Evolutionary conservation across 2,888 invertebrate species (phyloP), one percentile per base, ranked within the genome.

Genomic region (Zaprionus lineosus): DNA sequence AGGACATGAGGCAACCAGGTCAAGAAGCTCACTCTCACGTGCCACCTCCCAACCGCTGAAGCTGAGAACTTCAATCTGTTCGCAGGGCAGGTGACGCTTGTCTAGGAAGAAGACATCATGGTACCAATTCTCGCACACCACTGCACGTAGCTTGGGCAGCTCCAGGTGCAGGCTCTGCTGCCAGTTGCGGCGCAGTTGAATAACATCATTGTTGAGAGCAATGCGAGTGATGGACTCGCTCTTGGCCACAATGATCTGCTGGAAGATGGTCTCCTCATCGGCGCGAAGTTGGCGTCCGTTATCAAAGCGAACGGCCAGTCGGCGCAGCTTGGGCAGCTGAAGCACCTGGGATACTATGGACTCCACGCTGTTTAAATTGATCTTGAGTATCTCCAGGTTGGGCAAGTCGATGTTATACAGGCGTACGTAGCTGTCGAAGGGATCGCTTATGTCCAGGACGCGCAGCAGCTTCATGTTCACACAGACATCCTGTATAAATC

Each of bases 1-100:
- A 0, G 79, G 29, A 26, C 86, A 81, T 4, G 66, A 63, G 53
- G 61, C 36, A 1, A 81, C 62, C 9, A 85, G 26, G 7, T 85
- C 66, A n/a, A 84, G 52, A 2, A 81, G 43, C 21, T 71, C 65
- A 5, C 29, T 12, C 3, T 81, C 78, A 0, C 74, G 60, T 8
- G 85, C 67, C 1, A 57, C 40, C 19, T 85, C 84, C 81, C 81
- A 81, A 50, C 84, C 84, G 9, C 66, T 81, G 55, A 86, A 81
- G 60, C 86, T 74, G 19, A 81, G 39, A 16, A 74, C 53, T 43
- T 84, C 61, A 74, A 81, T 70, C 48, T 81, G 78, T 2, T 61
- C 40, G 57, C 78, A 78, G 28, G 86, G 82, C 1, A 81, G 65
- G 19, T 81, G 74, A 7, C 51, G 47, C 28, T 56, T 37, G 0